phyloP scores from a whole-genome alignment of 2,888 invertebrate genomes.

The Baronia brevicornis region DNA sequence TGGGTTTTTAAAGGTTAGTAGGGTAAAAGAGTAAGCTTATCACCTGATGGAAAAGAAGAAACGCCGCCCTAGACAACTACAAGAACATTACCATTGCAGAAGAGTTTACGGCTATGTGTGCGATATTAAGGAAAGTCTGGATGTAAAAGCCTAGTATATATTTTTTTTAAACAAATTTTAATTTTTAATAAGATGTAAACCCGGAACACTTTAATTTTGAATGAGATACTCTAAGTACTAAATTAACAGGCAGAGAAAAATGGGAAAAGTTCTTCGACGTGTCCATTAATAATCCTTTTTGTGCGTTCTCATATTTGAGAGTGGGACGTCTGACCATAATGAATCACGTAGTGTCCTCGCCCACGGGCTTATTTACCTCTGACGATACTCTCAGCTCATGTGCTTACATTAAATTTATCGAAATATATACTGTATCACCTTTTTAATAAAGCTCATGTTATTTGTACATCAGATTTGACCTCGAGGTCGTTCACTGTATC shows the following conservation, averaged over 20 bases:
- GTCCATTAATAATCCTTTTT: slow-evolving; percentile 32
- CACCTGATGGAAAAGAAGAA: too few relatives aligned
- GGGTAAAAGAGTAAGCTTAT: too few relatives aligned
- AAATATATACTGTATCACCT: slow-evolving; percentile 32
- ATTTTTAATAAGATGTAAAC: too few relatives aligned
- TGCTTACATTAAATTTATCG: slow-evolving; percentile 23
- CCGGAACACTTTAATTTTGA: too few relatives aligned
- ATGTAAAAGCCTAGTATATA: too few relatives aligned
- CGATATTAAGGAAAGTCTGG: too few relatives aligned
- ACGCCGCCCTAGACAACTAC: too few relatives aligned
- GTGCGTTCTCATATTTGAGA: slow-evolving; percentile 35
- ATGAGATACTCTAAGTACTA: too few relatives aligned
- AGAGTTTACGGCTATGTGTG: too few relatives aligned
- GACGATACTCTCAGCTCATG: slow-evolving; percentile 41
- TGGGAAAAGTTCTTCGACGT: slow-evolving; percentile 22
- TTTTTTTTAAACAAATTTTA: too few relatives aligned
- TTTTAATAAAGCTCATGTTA: slow-evolving; percentile 29
- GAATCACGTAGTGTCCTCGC: slow-evolving; percentile 59
- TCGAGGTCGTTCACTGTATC: slow-evolving; percentile 51
- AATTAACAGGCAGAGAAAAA: neutral
- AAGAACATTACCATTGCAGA: too few relatives aligned
- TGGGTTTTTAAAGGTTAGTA: too few relatives aligned
- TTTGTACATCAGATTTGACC: slow-evolving; percentile 21
- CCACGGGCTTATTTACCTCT: slow-evolving; percentile 56
- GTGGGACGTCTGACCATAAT: slow-evolving; percentile 49